Percentiles rank a stretch among this genome's conserved stretches.
These are phyloP conservation scores for Chrysodeixis includens DNA, from an alignment of 2,888 invertebrate species.

Conservation along the genomic window DNA sequence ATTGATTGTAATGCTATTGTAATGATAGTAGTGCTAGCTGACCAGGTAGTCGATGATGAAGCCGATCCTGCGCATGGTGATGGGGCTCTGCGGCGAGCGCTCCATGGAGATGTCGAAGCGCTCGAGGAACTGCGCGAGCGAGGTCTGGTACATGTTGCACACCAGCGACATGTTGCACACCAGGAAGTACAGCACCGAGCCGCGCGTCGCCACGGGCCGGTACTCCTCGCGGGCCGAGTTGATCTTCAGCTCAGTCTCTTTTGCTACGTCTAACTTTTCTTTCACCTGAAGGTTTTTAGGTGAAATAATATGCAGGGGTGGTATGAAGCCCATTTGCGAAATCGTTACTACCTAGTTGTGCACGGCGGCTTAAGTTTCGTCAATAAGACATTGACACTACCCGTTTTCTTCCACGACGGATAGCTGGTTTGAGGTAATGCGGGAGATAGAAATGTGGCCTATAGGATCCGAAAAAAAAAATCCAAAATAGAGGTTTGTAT, in stretches of 20 bases:
- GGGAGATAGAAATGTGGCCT: no score
- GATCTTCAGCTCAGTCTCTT: constrained; percentile 95
- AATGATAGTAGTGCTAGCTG: no score
- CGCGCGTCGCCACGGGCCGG: constrained; percentile 94
- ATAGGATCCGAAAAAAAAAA: no score
- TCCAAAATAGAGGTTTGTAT: no score
- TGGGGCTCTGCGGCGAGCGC: constrained; percentile 91
- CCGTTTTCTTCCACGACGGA: no score
- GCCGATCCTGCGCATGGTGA: constrained; percentile 90
- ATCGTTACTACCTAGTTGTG: no score
- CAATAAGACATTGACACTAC: no score
- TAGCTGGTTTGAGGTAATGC: no score
- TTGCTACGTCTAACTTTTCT: constrained; percentile 94
- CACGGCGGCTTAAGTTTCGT: no score
- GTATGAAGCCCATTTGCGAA: no score
- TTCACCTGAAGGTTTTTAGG: constrained; percentile 85
- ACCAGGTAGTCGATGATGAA: constrained; percentile 94
- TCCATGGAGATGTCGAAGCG: constrained; percentile 95
- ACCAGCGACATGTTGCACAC: constrained; percentile 96
- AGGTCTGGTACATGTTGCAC: constrained; percentile 97
- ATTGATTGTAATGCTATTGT: no score
- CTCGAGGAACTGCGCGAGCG: constrained; percentile 95
- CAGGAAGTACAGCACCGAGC: constrained; percentile 96
- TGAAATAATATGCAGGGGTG: background rate
- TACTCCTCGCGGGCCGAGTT: constrained; percentile 96